Conservation (phyloP, 2,797 vertebrate genomes). For the Ctenopoma multispine region DNA sequence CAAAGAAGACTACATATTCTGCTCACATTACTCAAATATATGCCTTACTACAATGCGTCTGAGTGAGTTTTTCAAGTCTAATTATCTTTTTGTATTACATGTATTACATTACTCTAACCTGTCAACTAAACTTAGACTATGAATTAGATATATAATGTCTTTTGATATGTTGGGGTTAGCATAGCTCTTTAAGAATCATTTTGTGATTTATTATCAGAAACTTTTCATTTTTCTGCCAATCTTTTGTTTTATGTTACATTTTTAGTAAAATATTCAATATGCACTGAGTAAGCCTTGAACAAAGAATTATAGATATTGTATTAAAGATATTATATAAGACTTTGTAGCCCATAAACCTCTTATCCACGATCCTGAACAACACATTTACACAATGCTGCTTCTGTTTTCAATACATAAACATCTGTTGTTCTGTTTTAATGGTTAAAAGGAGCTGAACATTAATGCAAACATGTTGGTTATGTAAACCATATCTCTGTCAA, state of each 20-base stretch:
- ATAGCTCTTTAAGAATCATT: too few species aligned
- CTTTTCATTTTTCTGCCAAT: too few species aligned
- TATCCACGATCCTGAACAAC: background rate
- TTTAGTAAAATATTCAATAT: background rate
- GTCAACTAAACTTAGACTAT: too few species aligned
- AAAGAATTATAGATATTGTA: slow-evolving; percentile 18
- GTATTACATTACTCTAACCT: too few species aligned
- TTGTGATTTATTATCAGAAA: too few species aligned
- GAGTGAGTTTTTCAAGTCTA: slow-evolving; percentile 5
- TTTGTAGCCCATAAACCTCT: slow-evolving; percentile 33
- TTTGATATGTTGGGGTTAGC: too few species aligned
- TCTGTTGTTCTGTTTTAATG: background rate
- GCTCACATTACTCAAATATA: slow-evolving; percentile 11
- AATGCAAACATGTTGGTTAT: slow-evolving; percentile 18
- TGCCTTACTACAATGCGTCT: background rate
- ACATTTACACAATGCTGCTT: slow-evolving; percentile 18
- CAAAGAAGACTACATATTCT: slow-evolving; percentile 23
- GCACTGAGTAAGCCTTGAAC: background rate
- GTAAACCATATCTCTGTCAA: slow-evolving; percentile 17
- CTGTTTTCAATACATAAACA: slow-evolving; percentile 28
- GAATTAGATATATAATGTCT: too few species aligned
- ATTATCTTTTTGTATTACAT: background rate
- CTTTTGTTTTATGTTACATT: too few species aligned
- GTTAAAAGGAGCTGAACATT: slow-evolving; percentile 11
- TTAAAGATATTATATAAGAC: slow-evolving; percentile 9